phyloP scores from a whole-genome alignment of 2,888 invertebrate species.

The Drosophila suboccidentalis region DNA sequence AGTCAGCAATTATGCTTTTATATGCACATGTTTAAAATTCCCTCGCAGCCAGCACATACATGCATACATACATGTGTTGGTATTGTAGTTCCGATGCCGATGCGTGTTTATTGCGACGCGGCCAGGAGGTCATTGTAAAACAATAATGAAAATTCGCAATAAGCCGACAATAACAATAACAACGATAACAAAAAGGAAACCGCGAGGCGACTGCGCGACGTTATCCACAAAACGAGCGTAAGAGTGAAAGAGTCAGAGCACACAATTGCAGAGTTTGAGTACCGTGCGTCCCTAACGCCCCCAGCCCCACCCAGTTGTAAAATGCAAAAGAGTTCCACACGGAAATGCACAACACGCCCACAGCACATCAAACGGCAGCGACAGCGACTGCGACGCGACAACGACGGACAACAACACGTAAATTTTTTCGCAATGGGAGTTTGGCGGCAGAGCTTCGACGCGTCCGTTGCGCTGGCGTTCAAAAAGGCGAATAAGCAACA shows the following conservation, averaged over 20 bases:
- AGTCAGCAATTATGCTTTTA: conserved; percentile 73
- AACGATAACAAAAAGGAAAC: conserved; percentile 14
- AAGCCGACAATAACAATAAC: conserved; percentile 40
- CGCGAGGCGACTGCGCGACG: conserved; percentile 67
- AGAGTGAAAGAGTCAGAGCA: neutral
- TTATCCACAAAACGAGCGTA: conserved; percentile 34
- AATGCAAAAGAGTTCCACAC: conserved; percentile 71
- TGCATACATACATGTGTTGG: neutral
- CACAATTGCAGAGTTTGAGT: conserved; percentile 1
- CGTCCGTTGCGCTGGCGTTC: conserved; percentile 69
- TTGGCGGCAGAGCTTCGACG: conserved; percentile 44
- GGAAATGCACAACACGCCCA: conserved; percentile 64
- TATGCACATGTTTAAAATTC: conserved; percentile 54
- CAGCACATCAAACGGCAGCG: conserved; percentile 36
- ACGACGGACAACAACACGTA: conserved; percentile 7
- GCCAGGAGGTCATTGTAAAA: conserved; percentile 63
- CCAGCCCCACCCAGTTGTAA: conserved; percentile 44
- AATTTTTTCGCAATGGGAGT: conserved; percentile 34
- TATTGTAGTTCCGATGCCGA: conserved; percentile 20
- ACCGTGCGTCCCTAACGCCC: neutral
- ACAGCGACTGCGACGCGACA: neutral
- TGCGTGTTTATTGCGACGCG: conserved; percentile 74
- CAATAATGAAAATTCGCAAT: conserved; percentile 65
- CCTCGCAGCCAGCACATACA: conserved; percentile 1
- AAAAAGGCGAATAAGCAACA: conserved; percentile 58